phyloP scores from a whole-genome alignment of 2,797 vertebrate species.

The Gadopsis marmoratus region DNA sequence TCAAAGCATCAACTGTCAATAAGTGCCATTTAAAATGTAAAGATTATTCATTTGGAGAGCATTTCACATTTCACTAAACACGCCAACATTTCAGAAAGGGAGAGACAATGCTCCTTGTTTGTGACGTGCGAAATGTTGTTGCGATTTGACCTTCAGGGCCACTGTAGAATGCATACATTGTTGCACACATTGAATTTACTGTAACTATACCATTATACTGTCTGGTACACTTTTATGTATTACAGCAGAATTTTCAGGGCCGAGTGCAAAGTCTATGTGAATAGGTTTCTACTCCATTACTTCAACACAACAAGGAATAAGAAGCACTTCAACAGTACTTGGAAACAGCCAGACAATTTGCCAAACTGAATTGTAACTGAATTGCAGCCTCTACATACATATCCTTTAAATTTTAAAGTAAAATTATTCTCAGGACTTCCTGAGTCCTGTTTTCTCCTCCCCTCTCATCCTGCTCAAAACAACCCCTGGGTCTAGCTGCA shows the following conservation, averaged over 20 bases:
- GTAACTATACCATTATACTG: not conserved
- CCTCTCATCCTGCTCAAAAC: conserved; percentile 2
- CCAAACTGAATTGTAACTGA: conserved; percentile 10
- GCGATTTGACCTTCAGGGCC: too few relatives aligned
- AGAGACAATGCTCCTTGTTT: too few relatives aligned
- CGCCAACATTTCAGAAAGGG: too few relatives aligned
- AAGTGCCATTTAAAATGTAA: not conserved
- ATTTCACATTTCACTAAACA: too few relatives aligned
- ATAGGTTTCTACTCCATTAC: conserved; percentile 13
- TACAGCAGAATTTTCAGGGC: conserved; percentile 1
- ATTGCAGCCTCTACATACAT: not conserved
- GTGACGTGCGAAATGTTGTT: too few relatives aligned
- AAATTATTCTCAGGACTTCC: not conserved
- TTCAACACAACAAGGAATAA: conserved; percentile 18
- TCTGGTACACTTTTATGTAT: not conserved
- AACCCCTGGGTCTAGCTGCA: conserved; percentile 21
- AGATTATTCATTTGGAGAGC: not conserved
- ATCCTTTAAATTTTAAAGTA: not conserved
- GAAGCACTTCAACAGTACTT: conserved; percentile 2
- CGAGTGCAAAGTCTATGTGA: conserved; percentile 9
- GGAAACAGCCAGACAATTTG: not conserved
- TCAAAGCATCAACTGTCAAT: not conserved
- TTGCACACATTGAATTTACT: not conserved
- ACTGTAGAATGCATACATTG: not conserved
- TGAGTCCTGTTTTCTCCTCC: not conserved